Evolutionary conservation across 1,140 invertebrate genomes (phyloP), one percentile per base, ranked within the genome.

Genomic region (Sinonovacula constricta): DNA sequence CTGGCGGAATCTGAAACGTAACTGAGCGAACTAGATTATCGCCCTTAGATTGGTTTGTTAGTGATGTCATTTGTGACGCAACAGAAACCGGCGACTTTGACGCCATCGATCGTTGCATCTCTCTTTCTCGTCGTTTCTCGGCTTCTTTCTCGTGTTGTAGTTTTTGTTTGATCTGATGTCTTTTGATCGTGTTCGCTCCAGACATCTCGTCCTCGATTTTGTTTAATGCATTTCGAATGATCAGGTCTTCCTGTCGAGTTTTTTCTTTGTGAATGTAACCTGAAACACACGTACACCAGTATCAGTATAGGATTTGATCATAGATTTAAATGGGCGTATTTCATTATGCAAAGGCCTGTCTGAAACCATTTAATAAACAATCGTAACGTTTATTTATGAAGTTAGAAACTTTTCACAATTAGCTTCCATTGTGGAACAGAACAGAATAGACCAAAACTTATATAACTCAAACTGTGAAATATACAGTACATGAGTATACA

Each of bases 171-270:
- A 69, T 33, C n/a, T 78, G 65, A 26, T 78, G 75, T 15, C 65
- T 65, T 31, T 49, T 62, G 59, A 78, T 78, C 15, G 18, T 60
- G 45, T 78, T 63, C 10, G 66, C 49, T 15, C 65, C 65, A 28
- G 75, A 78, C 65, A 78, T 70, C 15, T 70, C 65, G 26, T 70
- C 30, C 36, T 70, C 65, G 54, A 85, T 76, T 26, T 62, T 77
- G 18, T 71, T 59, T 14, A 85, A 59, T 60, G 72, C 66, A 49
- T 83, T 83, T 1, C 84, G 59, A 10, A 80, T 83, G 2, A 83
- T 72, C 7, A 83, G 70, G 22, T 82, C 78, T 54, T 81, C 79
- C 39, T 85, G 81, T 15, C 74, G 45, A 18, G 30, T 59, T 66
- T 67, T 81, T 68, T 83, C 80, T 10, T 79, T 67, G 3, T 65